Evolutionary conservation across 2,113 vertebrate species (phyloP), one percentile per base, ranked within the genome.

Genomic region (Pelvicachromis taeniatus): DNA sequence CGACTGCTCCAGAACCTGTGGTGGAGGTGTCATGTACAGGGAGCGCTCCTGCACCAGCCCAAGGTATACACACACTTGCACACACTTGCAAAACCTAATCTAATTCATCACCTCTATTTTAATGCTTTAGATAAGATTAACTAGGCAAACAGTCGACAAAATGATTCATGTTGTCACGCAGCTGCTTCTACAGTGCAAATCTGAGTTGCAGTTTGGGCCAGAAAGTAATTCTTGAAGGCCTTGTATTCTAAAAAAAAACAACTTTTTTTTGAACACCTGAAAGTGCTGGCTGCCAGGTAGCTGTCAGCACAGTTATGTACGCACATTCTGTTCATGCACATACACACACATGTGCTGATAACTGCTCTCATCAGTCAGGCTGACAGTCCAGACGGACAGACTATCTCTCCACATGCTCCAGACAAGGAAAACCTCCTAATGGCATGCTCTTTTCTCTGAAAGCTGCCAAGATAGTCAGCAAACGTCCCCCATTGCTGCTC

Each of bases 31-130:
- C 75, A 98, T 95, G 65, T 95, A 96, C 70, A 97, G 96, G 31
- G 98, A 99, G 40, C 97, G 98, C 52, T 97, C 97, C 85, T 99
- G 99, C 95, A 97, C 92, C 85, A 98, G 96, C 79, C 99, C 99
- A 89, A 98, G 97, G 99, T 99, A 97, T 19, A 68, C 40, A 53
- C 78, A 58, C 45, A 21, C 48, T 23, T 38, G n/a, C 59, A 84
- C 50, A 52, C 19, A 59, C 26, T 84, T 6, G 13, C 54, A 61
- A 26, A 73, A 21, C 70, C 78, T 40, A 77, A 81, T 81, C 11
- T 29, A 17, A 89, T 88, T 85, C 80, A 90, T 84, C 63, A 17
- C 14, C 80, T 80, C 31, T 33, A 83, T 53, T 81, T 68, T 45
- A 77, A 85, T 81, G 53, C 65, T 40, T 83, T 38, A 45, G 59